Percentiles rank a stretch among this genome's conserved stretches.
Conservation (phyloP, 2,113 vertebrate genomes). For the Panthera tigris region DNA sequence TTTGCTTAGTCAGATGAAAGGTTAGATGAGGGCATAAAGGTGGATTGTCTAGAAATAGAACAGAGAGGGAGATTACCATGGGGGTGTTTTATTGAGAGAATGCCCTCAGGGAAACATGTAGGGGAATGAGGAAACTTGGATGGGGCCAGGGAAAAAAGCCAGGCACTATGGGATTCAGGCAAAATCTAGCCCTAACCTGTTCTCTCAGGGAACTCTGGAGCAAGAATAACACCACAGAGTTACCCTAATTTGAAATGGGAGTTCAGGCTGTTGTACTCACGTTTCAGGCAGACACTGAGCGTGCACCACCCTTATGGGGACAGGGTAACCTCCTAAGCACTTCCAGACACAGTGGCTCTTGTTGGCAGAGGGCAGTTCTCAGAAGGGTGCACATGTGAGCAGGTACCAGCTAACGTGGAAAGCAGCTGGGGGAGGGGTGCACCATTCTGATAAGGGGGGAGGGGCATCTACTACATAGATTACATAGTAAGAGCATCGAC, state of each 20-base stretch:
- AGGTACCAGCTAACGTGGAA: not conserved
- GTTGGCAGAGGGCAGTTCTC: not conserved
- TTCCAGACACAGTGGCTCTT: not conserved
- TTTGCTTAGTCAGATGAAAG: not conserved
- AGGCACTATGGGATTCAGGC: not conserved
- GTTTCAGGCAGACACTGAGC: not conserved
- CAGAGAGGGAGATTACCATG: not conserved
- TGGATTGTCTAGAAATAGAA: not conserved
- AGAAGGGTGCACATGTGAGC: not conserved
- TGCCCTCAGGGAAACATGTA: not conserved
- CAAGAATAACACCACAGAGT: not conserved
- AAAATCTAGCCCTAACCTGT: not conserved
- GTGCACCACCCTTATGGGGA: not conserved
- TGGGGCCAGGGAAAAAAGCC: not conserved
- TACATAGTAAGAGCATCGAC: not conserved
- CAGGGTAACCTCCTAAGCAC: not conserved
- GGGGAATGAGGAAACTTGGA: not conserved
- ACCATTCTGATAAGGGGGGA: not conserved
- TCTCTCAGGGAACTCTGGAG: not conserved
- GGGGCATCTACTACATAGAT: not conserved
- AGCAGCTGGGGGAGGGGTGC: not conserved
- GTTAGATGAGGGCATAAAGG: not conserved
- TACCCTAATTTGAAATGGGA: not conserved
- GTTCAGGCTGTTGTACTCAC: fast-evolving
- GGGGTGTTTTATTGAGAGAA: not conserved